Evolutionary conservation across 2,113 vertebrate species (phyloP), one percentile per base, ranked within the genome.

Genomic region (Callithrix jacchus): DNA sequence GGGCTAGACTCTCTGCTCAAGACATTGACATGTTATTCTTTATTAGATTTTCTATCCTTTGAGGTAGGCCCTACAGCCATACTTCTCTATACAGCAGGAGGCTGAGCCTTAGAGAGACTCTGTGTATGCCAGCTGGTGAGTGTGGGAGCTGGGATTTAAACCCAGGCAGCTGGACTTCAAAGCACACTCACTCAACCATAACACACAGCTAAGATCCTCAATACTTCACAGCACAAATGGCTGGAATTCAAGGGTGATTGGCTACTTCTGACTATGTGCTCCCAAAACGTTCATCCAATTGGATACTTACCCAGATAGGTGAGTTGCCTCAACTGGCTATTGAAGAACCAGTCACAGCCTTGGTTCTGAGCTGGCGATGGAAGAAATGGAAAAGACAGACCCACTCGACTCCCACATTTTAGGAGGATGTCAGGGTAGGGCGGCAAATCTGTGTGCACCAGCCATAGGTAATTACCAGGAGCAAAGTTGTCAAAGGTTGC

Each of bases 291-390:
- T n/a, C 30, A 21, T 35, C 5, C 58, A 35, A 1, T 35, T 66
- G 17, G 68, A n/a, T 17, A 97, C 98, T 98, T 98, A 98, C 98
- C 98, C 91, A 99, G 70, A 25, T 99, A 99, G 35, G 95, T 98
- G 73, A 99, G 54, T 14, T 96, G 98, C 54, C 95, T 91, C 71
- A 92, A 32, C 0, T 66, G 94, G 40, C 42, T 97, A 73, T 97
- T 86, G 11, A 98, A 97, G 61, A 98, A 98, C 98, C 98, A 99
- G 8, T 99, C 98, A 91, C 99, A 99, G 95, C 82, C 91, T 66
- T 93, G 93, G 11, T 98, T 94, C 2, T 81, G 95, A 35, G 25
- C 2, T 0, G 97, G 97, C 0, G 83, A 98, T 73, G 98, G 98
- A 9, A 52, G 80, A 0, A 40, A 58, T 0, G 13, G 96, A 23